A percentile compares a stretch with the other conserved stretches of the same genome.
phyloP scores from a whole-genome alignment of 2,113 vertebrate genomes.

The Vireo altiloquus region DNA sequence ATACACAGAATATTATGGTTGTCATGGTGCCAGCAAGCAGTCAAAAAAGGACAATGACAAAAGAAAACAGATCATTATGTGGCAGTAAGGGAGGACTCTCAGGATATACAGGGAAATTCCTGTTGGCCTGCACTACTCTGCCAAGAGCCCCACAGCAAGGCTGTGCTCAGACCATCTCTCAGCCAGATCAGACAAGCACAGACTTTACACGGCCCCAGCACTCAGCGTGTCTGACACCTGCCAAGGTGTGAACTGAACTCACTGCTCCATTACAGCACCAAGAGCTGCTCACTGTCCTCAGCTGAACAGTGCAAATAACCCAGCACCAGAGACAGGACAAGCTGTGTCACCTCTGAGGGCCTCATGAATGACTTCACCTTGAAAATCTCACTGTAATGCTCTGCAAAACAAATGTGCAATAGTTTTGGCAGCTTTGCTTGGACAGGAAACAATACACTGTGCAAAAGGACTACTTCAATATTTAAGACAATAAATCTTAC shows the following conservation, averaged over 20 bases:
- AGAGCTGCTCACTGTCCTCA: neutral
- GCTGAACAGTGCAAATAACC: neutral
- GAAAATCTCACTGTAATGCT: neutral
- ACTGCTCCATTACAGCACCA: neutral
- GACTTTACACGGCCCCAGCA: accelerated
- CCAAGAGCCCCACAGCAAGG: neutral
- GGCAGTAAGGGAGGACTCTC: neutral
- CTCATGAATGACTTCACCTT: neutral
- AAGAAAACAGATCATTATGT: neutral
- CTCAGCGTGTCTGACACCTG: neutral
- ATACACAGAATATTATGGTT: neutral
- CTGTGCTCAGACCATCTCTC: neutral
- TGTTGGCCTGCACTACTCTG: neutral
- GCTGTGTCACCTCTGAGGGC: neutral
- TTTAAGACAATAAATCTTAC: neutral
- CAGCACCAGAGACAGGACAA: neutral
- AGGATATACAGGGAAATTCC: neutral
- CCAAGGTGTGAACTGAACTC: neutral
- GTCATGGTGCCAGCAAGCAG: neutral
- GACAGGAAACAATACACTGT: neutral
- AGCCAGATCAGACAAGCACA: neutral
- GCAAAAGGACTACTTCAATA: neutral
- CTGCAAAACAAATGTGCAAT: neutral
- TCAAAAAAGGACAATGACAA: neutral
- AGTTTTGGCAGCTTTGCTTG: neutral